Base-by-base conservation (phyloP, 2,113 vertebrate species). In the Pungitius pungitius region DNA sequence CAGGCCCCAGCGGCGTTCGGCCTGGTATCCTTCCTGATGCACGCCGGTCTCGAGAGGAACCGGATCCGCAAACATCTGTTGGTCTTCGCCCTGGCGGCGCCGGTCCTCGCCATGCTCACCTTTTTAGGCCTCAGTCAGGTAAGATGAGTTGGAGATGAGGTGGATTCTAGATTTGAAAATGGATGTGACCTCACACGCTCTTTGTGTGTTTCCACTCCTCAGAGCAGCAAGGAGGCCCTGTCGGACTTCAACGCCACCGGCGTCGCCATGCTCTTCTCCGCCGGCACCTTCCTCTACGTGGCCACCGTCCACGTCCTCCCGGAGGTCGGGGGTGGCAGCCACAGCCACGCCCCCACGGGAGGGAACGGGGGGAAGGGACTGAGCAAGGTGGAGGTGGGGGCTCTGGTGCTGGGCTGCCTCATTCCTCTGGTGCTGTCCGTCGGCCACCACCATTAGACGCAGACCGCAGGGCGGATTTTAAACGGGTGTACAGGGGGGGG, bases 181-280 rank as follows among this genome's bases (percentile, higher is more conserved):
- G 1, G 3, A n/a, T 43, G n/a, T 43, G 9, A 17, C n/a, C 17
- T 64, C 35, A 78, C 49, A 7, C 20, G 14, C 70, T 17, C 73
- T 66, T 35, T 14, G 51, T 75, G 12, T 59, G 56, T 61, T 42
- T 90, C 20, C 30, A 24, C 12, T 12, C 80, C 81, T 68, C 93
- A 99, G 98, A 99, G 97, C 94, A 99, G 97, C 90, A 99, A 97
- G 91, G 96, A 99, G 92, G 97, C 96, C 6, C 94, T 99, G 74
- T 99, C 96, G 22, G 93, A 99, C 76, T 93, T 99, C 83, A 99
- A 98, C 54, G 98, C 98, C 90, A 99, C 98, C 1, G 98, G 98
- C 40, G 96, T 99, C 52, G 97, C 98, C 86, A 99, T 99, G 97
- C 94, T 99, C 40, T 99, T 99, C 91, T 99, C 98, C 43, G 98